Conservation (phyloP, 2,113 vertebrate genomes). For the Phyllostomus hastatus region DNA sequence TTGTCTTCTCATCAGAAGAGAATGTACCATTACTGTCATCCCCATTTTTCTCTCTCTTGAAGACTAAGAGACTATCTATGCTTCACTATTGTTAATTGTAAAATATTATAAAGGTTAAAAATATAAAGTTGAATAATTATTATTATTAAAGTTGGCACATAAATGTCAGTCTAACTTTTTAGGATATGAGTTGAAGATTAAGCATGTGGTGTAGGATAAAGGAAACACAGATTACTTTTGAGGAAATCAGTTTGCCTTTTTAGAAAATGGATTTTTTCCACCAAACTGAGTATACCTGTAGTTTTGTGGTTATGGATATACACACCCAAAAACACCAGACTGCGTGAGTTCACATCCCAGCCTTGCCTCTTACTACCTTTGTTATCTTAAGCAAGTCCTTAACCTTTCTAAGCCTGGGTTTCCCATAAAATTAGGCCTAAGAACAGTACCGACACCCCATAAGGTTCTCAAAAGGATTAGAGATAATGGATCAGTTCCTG, state of each 20-base stretch:
- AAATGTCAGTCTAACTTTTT: not conserved
- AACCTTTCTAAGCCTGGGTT: not conserved
- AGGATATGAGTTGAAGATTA: constrained; percentile 29
- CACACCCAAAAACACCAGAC: not conserved
- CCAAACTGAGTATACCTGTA: not conserved
- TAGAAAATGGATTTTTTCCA: not conserved
- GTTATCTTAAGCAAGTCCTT: constrained; percentile 25
- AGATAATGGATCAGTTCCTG: constrained; percentile 18
- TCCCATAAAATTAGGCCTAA: not conserved
- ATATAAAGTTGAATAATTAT: not conserved
- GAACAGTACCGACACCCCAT: not conserved
- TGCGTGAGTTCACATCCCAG: not conserved
- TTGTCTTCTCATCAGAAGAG: not conserved
- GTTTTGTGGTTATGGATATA: not conserved
- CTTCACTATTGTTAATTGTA: constrained; percentile 16
- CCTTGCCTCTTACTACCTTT: not conserved
- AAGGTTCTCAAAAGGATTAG: not conserved
- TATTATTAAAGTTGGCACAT: not conserved
- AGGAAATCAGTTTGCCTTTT: constrained; percentile 23
- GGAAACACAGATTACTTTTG: constrained; percentile 1
- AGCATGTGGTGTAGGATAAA: not conserved
- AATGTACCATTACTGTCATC: not conserved
- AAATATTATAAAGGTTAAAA: not conserved
- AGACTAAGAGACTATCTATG: not conserved
- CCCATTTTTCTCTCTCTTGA: not conserved